Evolutionary conservation across 2,113 vertebrate species (phyloP), one percentile per base, ranked within the genome.

Genomic region (Nerophis ophidion): DNA sequence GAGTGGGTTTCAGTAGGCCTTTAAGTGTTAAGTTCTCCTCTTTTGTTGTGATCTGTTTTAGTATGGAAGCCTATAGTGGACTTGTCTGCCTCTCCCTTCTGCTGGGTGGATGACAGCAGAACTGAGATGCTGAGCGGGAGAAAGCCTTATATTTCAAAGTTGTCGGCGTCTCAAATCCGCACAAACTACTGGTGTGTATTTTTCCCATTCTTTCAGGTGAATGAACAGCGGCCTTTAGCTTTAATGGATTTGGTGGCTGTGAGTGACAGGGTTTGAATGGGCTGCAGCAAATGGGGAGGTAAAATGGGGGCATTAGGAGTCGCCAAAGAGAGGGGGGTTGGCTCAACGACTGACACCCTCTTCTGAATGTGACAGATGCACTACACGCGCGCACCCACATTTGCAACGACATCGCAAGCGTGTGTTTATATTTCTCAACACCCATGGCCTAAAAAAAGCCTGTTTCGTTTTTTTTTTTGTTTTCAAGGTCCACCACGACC

Each of bases 231-330:
- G 68, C 49, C 70, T 68, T 82, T 71, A 60, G 79, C 78, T 81
- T 85, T 83, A 87, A 86, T 88, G 81, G 78, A 81, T 83, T 87
- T 84, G 82, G 75, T 66, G 47, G 63, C 26, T 44, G 74, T 87
- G 87, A 86, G 75, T 87, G 86, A 86, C 86, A 85, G 80, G 66
- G 64, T 66, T 58, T 89, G 87, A 89, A 86, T 85, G 75, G 82
- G 78, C 75, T 77, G 50, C 60, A 84, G 82, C 84, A 84, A 84
- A 87, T 77, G 68, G 75, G 81, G 77, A 77, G 75, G 82, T 81
- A 82, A 87, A 84, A 77, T 79, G 76, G 77, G 81, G 77, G 81
- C 75, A 80, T 86, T 86, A 83, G 74, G 75, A 63, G 63, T 45
- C 68, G 70, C 57, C 77, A 72, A 78, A 80, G 78, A 71, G 71